Evolutionary conservation across 2,888 invertebrate genomes (phyloP).

Genomic region (Leucophenga maculata): DNA sequence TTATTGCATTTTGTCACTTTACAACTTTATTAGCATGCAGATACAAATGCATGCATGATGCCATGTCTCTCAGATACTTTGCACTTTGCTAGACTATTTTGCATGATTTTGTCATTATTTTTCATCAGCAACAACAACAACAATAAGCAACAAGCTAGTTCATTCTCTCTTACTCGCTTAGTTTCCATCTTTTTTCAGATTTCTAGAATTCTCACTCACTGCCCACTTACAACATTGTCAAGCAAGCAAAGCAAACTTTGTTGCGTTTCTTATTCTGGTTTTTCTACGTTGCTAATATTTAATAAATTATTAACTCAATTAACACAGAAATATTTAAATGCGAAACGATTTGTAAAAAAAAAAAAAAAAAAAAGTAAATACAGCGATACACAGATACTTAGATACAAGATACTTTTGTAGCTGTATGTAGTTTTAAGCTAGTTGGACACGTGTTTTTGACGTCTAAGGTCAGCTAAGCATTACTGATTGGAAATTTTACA

Average conservation of each 20-base stretch:
- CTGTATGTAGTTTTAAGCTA: no score
- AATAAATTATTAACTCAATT: constrained; percentile 61
- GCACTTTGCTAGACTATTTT: constrained; percentile 33
- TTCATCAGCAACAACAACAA: constrained; percentile 39
- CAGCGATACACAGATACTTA: no score
- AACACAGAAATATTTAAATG: constrained; percentile 53
- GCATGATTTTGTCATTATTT: constrained; percentile 53
- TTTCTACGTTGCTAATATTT: constrained; percentile 41
- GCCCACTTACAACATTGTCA: constrained; percentile 16
- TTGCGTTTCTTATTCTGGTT: constrained; percentile 42
- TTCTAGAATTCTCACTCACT: constrained; percentile 1
- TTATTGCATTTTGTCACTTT: constrained; percentile 21
- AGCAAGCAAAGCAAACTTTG: background rate
- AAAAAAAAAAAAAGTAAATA: constrained; percentile 12
- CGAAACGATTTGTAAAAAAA: constrained; percentile 35
- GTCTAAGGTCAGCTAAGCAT: no score
- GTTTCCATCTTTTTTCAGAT: no score
- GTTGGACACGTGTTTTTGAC: no score
- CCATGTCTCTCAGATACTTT: background rate
- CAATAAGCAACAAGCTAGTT: constrained; percentile 13
- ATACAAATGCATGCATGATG: background rate
- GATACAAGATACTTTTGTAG: no score
- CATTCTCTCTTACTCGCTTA: background rate
- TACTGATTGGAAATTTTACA: no score
- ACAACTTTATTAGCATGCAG: constrained; percentile 13